phyloP scores from a whole-genome alignment of 2,888 invertebrate species.

The Ceramica pisi region DNA sequence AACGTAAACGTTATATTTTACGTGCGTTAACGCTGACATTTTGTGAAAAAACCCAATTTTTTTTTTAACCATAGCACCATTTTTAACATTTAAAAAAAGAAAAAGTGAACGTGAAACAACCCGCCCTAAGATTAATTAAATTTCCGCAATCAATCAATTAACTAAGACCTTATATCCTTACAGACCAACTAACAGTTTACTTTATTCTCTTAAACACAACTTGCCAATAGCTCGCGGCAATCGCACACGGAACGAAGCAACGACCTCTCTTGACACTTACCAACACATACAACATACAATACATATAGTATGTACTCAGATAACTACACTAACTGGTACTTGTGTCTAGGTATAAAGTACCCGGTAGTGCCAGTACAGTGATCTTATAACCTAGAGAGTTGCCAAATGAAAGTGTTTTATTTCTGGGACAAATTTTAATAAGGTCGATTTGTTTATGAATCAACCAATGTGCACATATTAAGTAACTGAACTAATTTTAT shows the following conservation, averaged over 20 bases:
- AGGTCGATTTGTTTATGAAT: no score
- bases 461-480: no score
- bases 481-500: no score
- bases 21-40: no score
- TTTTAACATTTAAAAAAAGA: no score
- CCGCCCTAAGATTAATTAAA: background rate
- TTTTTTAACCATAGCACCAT: no score
- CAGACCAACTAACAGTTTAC: background rate
- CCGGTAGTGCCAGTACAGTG: slow-evolving; percentile 18
- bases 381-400: slow-evolving; percentile 2
- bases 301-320: background rate
- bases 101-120: no score
- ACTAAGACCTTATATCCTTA: background rate
- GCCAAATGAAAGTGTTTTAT: background rate
- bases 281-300: background rate
- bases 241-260: slow-evolving; percentile 43
- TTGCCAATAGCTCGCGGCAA: background rate
- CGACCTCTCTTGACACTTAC: slow-evolving; percentile 50
- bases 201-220: background rate
- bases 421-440: background rate
- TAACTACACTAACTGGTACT: background rate
- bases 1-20: no score
- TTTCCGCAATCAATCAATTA: slow-evolving; percentile 11
- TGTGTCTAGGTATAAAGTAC: slow-evolving; percentile 15
- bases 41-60: no score